Conservation (phyloP, 2,113 vertebrate genomes). For the Aldabrachelys gigantea region DNA sequence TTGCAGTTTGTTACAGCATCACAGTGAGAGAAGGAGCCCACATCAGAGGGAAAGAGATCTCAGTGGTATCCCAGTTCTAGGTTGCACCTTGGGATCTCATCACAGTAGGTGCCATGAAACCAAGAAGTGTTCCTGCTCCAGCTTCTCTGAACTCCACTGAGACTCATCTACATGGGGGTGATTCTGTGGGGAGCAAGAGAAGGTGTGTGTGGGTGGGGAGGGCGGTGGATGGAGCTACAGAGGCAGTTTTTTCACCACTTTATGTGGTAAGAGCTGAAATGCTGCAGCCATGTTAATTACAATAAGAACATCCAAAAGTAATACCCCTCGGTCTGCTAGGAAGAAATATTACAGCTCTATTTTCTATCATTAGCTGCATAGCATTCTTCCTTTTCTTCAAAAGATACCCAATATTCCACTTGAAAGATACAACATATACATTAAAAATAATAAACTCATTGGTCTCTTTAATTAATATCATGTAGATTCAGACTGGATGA, state of each 20-base stretch:
- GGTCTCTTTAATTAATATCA: not conserved
- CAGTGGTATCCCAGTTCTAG: too few relatives aligned
- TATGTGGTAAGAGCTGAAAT: not conserved
- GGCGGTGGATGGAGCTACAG: not conserved
- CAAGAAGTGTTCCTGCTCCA: not conserved
- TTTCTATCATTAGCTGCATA: not conserved
- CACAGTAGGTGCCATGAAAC: not conserved
- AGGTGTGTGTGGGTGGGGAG: too few relatives aligned
- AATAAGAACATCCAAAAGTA: not conserved
- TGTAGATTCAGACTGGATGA: not conserved
- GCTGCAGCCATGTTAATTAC: not conserved
- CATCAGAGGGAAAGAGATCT: too few relatives aligned
- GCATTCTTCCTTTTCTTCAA: not conserved
- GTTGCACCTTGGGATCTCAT: too few relatives aligned
- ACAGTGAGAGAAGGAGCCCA: too few relatives aligned
- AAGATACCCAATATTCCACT: not conserved
- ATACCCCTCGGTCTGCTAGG: not conserved
- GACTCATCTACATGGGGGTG: not conserved
- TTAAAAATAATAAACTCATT: not conserved
- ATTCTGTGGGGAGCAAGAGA: not conserved
- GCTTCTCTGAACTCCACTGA: not conserved
- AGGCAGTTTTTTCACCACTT: not conserved
- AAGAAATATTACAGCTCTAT: not conserved
- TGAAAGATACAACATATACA: not conserved
- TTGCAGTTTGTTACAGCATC: too few relatives aligned